Conservation (phyloP, 2,888 invertebrate species). For the Chromoteleia sp. region DNA sequence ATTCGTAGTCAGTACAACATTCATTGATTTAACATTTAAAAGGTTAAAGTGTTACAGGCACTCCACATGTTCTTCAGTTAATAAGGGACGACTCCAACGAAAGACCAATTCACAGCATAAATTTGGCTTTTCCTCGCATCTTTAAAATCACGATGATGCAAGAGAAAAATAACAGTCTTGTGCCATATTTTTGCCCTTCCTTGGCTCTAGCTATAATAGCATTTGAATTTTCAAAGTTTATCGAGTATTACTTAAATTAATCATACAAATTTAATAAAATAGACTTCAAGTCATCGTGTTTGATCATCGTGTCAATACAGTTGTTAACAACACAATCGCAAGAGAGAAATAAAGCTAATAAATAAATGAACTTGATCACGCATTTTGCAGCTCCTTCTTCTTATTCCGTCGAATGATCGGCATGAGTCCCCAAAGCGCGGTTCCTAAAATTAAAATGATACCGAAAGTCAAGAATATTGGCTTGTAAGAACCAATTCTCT, state of each 20-base stretch:
- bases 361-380: constrained; percentile 67
- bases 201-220: neutral
- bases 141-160: neutral
- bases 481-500: constrained; percentile 88
- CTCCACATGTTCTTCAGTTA: neutral
- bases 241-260: constrained; percentile 7
- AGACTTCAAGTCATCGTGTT: neutral
- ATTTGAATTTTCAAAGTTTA: neutral
- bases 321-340: too few relatives aligned
- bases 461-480: constrained; percentile 91
- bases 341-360: neutral
- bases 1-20: constrained; percentile 16
- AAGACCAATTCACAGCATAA: constrained; percentile 6
- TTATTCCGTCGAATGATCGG: constrained; percentile 88
- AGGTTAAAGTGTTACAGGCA: neutral
- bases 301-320: neutral
- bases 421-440: constrained; percentile 90
- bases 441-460: constrained; percentile 89
- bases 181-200: neutral
- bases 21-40: neutral
- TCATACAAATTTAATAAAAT: neutral
- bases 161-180: constrained; percentile 24
- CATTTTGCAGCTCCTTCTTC: constrained; percentile 77
- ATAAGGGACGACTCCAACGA: neutral
- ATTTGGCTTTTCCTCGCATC: too few relatives aligned